Conservation (phyloP, 2,888 invertebrate species). For the Anagyrus pseudococci region DNA sequence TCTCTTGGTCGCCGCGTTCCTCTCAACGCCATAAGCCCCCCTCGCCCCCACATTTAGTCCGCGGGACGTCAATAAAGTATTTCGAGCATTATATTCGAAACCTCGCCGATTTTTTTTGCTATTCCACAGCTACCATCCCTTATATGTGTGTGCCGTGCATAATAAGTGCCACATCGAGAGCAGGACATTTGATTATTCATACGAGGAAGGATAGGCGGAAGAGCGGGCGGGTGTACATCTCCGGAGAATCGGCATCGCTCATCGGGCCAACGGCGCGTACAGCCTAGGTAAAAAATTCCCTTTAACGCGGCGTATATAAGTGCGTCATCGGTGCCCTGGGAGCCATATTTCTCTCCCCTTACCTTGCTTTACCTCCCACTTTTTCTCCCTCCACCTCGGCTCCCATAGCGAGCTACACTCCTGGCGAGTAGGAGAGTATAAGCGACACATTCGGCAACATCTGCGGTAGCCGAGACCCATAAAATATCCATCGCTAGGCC, state of each 20-base stretch:
- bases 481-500: constrained; percentile 45
- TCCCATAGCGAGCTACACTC: too few relatives aligned
- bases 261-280: background rate
- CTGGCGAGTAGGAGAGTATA: too few relatives aligned
- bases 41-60: background rate
- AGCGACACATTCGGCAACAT: constrained; percentile 8
- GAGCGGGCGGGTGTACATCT: background rate
- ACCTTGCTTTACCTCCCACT: background rate
- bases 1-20: too few relatives aligned
- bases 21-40: too few relatives aligned
- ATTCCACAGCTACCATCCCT: background rate
- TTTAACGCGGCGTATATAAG: constrained; percentile 29
- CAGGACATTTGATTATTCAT: constrained; percentile 25
- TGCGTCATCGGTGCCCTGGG: constrained; percentile 32
- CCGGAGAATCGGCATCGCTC: too few relatives aligned
- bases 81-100: background rate
- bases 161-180: constrained; percentile 15
- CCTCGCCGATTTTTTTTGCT: constrained; percentile 6
- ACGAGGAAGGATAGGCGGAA: background rate
- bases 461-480: constrained; percentile 33
- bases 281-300: constrained; percentile 27
- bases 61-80: background rate
- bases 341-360: constrained; percentile 20
- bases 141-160: constrained; percentile 15
- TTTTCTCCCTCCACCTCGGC: background rate